Evolutionary conservation across 2,888 invertebrate species (phyloP).

Genomic region (Lamellibrachia columna): DNA sequence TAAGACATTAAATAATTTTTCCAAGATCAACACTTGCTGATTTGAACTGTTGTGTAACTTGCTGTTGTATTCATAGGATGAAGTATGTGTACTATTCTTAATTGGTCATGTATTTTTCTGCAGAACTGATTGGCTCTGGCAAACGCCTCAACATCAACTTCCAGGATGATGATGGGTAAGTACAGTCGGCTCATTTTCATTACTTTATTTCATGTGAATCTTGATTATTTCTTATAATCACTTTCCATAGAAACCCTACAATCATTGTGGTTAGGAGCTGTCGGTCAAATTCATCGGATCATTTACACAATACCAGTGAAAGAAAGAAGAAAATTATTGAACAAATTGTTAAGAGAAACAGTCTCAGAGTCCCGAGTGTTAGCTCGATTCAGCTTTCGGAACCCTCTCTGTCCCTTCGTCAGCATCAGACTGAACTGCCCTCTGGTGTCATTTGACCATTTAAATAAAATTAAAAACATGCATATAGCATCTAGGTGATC

Average conservation of each 20-base stretch:
- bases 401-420: no score
- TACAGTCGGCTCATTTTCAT: constrained; percentile 20
- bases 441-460: no score
- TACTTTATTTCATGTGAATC: neutral
- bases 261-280: no score
- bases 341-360: no score
- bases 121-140: constrained; percentile 53
- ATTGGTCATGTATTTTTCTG: constrained; percentile 35
- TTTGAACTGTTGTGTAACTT: neutral
- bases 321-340: no score
- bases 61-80: neutral
- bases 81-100: neutral
- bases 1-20: neutral
- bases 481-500: no score
- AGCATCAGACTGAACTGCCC: no score
- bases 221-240: neutral
- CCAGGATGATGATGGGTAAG: constrained; percentile 60
- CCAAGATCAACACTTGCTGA: neutral
- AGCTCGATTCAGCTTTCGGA: no score
- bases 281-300: no score
- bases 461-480: no score
- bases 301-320: no score
- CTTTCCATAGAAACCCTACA: neutral
- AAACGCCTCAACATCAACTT: constrained; percentile 56
- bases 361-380: no score